Evolutionary conservation across 2,888 invertebrate genomes (phyloP).

Genomic region (Callinectes sapidus): DNA sequence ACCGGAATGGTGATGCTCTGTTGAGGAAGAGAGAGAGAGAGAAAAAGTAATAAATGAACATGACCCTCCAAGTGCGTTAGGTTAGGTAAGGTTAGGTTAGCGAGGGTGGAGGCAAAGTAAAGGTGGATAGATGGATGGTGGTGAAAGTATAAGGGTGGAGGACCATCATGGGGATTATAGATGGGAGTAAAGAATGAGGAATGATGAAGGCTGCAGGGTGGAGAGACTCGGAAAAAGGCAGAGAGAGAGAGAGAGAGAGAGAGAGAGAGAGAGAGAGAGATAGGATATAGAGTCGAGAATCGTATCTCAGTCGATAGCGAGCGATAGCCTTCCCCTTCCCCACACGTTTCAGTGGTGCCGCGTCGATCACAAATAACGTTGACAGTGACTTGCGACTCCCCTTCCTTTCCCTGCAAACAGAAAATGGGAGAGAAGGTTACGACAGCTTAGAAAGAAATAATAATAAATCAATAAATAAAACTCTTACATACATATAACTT

Average conservation of each 20-base stretch:
- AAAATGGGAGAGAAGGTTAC: not conserved
- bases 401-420: slow-evolving; percentile 81
- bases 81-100: not conserved
- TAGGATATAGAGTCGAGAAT: slow-evolving; percentile 82
- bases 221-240: not conserved
- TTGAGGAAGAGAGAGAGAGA: slow-evolving; percentile 71
- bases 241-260: slow-evolving; percentile 50
- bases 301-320: too few relatives aligned
- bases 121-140: not conserved
- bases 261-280: slow-evolving; percentile 53
- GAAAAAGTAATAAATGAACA: not conserved
- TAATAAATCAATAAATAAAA: not conserved
- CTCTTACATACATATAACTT: not conserved
- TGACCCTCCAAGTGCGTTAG: not conserved
- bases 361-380: slow-evolving; percentile 90
- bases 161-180: not conserved
- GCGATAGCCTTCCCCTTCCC: too few relatives aligned
- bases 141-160: not conserved
- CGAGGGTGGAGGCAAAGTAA: not conserved
- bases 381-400: slow-evolving; percentile 89
- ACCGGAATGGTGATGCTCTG: slow-evolving; percentile 88
- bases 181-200: not conserved
- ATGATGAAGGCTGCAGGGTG: not conserved
- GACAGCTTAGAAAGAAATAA: not conserved
- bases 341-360: slow-evolving; percentile 86